Base-by-base conservation (phyloP, 2,113 vertebrate species). In the Istiophorus platypterus region DNA sequence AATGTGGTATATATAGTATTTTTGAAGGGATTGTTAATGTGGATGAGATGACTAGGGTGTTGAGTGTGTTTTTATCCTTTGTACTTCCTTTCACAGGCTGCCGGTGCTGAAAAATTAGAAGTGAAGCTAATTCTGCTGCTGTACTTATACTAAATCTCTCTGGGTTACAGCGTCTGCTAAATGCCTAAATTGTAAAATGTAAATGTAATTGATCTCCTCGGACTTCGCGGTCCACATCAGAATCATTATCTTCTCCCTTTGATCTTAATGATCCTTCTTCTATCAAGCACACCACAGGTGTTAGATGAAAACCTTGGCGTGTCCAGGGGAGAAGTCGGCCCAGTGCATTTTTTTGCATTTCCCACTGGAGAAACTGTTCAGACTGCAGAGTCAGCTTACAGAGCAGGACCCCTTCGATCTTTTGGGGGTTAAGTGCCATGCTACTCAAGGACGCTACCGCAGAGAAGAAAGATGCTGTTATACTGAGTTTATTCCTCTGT, bases 131-230 rank as follows among this genome's bases (percentile, higher is more conserved):
- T 75, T 81, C 63, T 68, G 49, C 56, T 56, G 69, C 75, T 82
- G 49, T 42, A 31, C 71, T 86, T 59, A 72, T 83, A 74, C 65
- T 20, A 81, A 83, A 58, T 80, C 87, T 88, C 88, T 52, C 7
- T 0, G 24, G 80, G 75, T 70, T 82, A 71, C 57, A 75, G 72
- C 45, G 58, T 26, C 78, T 66, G 61, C 76, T 89, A 89, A 87
- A 91, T 78, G 82, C 79, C 77, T 80, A 72, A 86, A 90, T 64
- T 80, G 86, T 90, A 73, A 90, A 91, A 87, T 88, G 85, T 78
- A 85, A 86, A 92, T 88, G 80, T 80, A 87, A 88, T 81, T 88
- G 81, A 89, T 88, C 80, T 88, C 65, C 47, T 74, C 65, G 74
- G 86, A 83, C 82, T 85, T 71, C 17, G 63, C 20, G 22, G 76